phyloP scores from a whole-genome alignment of 1,140 invertebrate genomes.

The Drosophila persimilis region DNA sequence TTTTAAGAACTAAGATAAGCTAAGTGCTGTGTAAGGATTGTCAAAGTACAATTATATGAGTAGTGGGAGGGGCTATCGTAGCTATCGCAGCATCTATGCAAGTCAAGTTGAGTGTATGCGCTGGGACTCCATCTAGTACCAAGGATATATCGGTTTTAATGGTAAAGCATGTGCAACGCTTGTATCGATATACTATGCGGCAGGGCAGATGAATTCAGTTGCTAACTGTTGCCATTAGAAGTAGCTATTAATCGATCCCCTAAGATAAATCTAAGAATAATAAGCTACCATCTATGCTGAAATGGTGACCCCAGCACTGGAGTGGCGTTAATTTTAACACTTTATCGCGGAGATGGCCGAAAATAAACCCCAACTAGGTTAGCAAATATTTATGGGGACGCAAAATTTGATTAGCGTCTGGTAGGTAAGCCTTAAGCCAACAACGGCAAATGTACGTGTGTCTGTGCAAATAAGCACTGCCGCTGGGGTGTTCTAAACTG shows the following conservation, averaged over 20 bases:
- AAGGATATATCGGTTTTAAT: slow-evolving; percentile 18
- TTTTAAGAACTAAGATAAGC: not conserved
- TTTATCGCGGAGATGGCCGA: slow-evolving; percentile 4
- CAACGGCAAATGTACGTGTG: slow-evolving; percentile 3
- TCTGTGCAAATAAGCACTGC: slow-evolving; percentile 21
- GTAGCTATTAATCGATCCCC: slow-evolving; percentile 2
- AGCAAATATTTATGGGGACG: slow-evolving; percentile 49
- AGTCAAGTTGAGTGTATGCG: too few species aligned
- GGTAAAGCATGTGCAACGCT: too few species aligned
- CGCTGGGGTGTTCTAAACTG: too few species aligned
- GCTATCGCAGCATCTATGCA: too few species aligned
- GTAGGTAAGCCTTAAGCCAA: slow-evolving; percentile 44
- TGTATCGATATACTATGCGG: too few species aligned
- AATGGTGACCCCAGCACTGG: slow-evolving; percentile 1
- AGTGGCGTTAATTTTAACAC: slow-evolving; percentile 37
- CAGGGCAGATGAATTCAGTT: too few species aligned
- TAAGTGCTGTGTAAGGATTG: too few species aligned
- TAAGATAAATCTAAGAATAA: slow-evolving; percentile 7
- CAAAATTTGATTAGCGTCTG: slow-evolving; percentile 35
- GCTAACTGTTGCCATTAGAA: too few species aligned
- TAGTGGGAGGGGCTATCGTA: too few species aligned
- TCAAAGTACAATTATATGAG: too few species aligned
- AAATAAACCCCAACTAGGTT: slow-evolving; percentile 44
- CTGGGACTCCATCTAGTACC: not conserved
- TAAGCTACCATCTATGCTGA: slow-evolving; percentile 26